Conservation (phyloP, 2,797 vertebrate species). For the Pseudopleuronectes americanus region DNA sequence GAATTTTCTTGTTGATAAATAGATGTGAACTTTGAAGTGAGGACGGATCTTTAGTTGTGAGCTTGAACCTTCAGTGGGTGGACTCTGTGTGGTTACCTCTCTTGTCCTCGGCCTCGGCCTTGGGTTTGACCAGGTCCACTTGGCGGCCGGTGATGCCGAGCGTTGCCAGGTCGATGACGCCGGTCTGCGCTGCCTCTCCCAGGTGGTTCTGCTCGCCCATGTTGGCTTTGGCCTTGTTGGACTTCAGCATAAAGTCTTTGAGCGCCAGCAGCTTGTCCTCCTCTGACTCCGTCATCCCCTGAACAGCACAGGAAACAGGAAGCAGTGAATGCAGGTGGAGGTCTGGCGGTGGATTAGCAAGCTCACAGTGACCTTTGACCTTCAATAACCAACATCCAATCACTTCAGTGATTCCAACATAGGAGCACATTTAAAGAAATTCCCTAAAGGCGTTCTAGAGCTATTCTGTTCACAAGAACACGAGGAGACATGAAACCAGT, state of each 20-base stretch:
- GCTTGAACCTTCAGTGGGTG: too few relatives aligned
- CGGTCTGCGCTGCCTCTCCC: slow-evolving; percentile 89
- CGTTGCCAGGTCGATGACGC: slow-evolving; percentile 89
- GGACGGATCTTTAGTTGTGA: too few relatives aligned
- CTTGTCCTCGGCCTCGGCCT: slow-evolving; percentile 93
- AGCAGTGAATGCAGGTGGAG: not conserved
- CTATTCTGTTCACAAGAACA: too few relatives aligned
- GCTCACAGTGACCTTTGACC: too few relatives aligned
- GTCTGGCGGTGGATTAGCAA: not conserved
- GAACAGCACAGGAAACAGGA: slow-evolving; percentile 2
- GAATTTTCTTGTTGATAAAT: too few relatives aligned
- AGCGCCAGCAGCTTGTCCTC: slow-evolving; percentile 97
- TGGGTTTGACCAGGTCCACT: slow-evolving; percentile 93
- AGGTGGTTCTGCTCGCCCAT: slow-evolving; percentile 93
- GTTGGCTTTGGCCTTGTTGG: slow-evolving; percentile 96
- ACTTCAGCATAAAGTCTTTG: slow-evolving; percentile 98
- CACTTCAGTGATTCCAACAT: too few relatives aligned
- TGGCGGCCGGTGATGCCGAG: slow-evolving; percentile 93
- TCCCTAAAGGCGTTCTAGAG: too few relatives aligned
- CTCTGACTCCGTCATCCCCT: slow-evolving; percentile 98
- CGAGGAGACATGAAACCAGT: too few relatives aligned
- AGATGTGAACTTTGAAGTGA: too few relatives aligned
- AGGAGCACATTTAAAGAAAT: too few relatives aligned
- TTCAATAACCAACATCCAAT: too few relatives aligned
- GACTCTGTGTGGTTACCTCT: slow-evolving; percentile 77